Base-by-base conservation (phyloP, 2,113 vertebrate species). In the Diphyllodes magnificus region DNA sequence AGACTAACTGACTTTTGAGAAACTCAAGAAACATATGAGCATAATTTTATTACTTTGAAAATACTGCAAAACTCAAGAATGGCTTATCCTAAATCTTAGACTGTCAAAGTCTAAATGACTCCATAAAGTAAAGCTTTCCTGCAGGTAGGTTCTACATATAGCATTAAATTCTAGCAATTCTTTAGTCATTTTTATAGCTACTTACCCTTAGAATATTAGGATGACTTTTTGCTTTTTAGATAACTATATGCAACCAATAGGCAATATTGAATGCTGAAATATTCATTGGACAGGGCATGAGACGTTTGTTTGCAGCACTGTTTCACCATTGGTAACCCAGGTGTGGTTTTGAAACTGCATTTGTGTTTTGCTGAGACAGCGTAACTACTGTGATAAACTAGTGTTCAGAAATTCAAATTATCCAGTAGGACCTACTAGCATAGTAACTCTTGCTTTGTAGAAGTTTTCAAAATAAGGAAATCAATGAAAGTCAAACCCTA, bases 11-110 rank as follows among this genome's bases (percentile, higher is more conserved):
- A 79, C 59, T 93, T 97, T 51, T 59, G 54, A 68, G 39, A 88
- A 85, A 69, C 31, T 93, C 27, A 15, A 78, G 56, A 92, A 92
- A 44, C n/a, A 93, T 86, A 78, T 80, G 6, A 60, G 27, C 35
- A 51, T 70, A 92, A 90, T 71, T 91, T 96, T 92, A 96, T 92
- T 81, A 77, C 44, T 82, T 94, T 69, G 59, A 93, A 94, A 93
- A 93, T 70, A 73, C 40, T 68, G 23, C 37, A 94, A 73, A 94
- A 88, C 50, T 82, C 76, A 70, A 16, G 31, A 83, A 92, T 86
- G 35, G 51, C 42, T 88, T 75, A 86, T 71, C 39, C 37, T 37
- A 35, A 93, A 88, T 77, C 65, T 91, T 86, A 80, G 37, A 17
- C 28, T 92, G 68, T 82, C 92, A 90, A 45, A 64, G 40, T 57